phyloP scores from a whole-genome alignment of 2,113 vertebrate genomes.

The Ammodytes dubius region DNA sequence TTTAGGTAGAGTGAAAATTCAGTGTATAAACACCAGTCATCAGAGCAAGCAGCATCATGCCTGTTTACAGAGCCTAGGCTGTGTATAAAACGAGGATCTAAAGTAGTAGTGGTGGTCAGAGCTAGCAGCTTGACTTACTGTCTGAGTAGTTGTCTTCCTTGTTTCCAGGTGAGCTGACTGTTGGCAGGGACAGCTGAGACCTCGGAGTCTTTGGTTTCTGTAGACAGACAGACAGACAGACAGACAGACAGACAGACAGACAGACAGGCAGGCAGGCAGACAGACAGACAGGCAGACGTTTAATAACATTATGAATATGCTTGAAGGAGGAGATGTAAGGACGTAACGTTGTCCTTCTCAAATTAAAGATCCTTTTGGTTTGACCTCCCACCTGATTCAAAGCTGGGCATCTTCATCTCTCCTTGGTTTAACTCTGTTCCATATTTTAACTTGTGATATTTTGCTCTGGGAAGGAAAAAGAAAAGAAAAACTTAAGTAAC shows the following conservation, averaged over 20 bases:
- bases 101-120: too few species aligned
- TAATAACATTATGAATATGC: too few species aligned
- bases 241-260: background rate
- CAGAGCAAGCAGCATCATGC: too few species aligned
- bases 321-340: too few species aligned
- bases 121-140: conserved; percentile 87
- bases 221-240: conserved; percentile 32
- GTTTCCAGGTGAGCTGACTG: conserved; percentile 99
- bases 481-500: conserved; percentile 6
- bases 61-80: too few species aligned
- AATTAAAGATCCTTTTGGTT: too few species aligned
- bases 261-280: background rate
- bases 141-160: conserved; percentile 96
- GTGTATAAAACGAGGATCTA: too few species aligned
- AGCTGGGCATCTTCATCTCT: conserved; percentile 97
- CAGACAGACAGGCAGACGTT: background rate
- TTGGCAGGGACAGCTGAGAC: conserved; percentile 94
- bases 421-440: conserved; percentile 98
- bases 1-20: too few species aligned
- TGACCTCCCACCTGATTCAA: conserved; percentile 90
- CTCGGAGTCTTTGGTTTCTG: conserved; percentile 98
- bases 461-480: conserved; percentile 88
- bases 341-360: background rate
- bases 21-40: too few species aligned
- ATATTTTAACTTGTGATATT: conserved; percentile 99